phyloP scores from a whole-genome alignment of 2,113 vertebrate genomes.

The Galemys pyrenaicus region DNA sequence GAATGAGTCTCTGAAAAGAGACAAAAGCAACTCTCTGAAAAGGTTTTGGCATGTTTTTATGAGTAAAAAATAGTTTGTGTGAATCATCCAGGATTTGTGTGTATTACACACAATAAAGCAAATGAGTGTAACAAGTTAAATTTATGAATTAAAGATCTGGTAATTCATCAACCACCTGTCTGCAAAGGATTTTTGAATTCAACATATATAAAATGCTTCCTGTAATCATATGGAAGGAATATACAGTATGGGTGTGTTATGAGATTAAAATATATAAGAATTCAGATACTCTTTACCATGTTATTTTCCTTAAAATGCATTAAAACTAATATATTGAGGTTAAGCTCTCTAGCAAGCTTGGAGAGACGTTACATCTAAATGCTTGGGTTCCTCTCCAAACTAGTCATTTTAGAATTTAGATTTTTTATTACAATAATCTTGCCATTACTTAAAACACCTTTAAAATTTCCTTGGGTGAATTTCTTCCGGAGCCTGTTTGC shows the following conservation, averaged over 20 bases:
- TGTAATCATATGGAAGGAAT: not conserved
- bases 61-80: slow-evolving; percentile 65
- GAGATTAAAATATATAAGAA: slow-evolving; percentile 29
- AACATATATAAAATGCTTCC: slow-evolving; percentile 23
- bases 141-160: slow-evolving; percentile 78
- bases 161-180: slow-evolving; percentile 66
- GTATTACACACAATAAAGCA: slow-evolving; percentile 66
- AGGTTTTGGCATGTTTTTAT: slow-evolving; percentile 72
- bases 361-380: not conserved
- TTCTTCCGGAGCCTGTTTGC: not conserved
- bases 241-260: not conserved
- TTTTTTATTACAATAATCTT: not conserved
- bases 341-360: not conserved
- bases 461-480: not conserved
- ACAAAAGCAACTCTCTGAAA: slow-evolving; percentile 66
- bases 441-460: slow-evolving; percentile 6
- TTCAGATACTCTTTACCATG: not conserved
- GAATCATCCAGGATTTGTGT: slow-evolving; percentile 58
- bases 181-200: slow-evolving; percentile 62
- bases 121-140: slow-evolving; percentile 76
- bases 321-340: slow-evolving; percentile 1
- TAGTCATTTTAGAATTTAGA: not conserved
- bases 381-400: not conserved
- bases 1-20: slow-evolving; percentile 65
- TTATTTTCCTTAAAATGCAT: slow-evolving; percentile 26